Evolutionary conservation across 2,888 invertebrate species (phyloP), one percentile per base, ranked within the genome.

Genomic region (Euplagia quadripunctaria): DNA sequence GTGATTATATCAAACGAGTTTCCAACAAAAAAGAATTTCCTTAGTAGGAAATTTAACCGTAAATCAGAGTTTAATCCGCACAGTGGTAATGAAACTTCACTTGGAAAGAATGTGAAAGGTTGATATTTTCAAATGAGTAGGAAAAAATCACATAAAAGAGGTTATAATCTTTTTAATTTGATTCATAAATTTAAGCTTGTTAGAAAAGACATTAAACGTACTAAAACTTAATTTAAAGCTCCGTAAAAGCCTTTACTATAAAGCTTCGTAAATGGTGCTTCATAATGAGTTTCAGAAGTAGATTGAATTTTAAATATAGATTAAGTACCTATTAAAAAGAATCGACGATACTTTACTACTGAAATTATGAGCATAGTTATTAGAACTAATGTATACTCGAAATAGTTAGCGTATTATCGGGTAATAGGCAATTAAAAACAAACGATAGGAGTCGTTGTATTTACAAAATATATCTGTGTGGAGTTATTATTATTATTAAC

Each of bases 201-300:
- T 58, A 58, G 58, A 58, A 58, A 58, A 58, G 58, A 31, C 61
- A 61, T 61, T 61, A 61, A 61, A 31, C 31, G 12, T 14, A 58
- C 58, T 31, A 31, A 31, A 1, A 61, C 31, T 61, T 31, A 31
- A 61, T 61, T 61, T 14, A 12, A 61, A 61, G 31, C 31, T 61
- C 14, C 61, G 6, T 61, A 61, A 61, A 31, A 61, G 14, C 61
- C 14, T 31, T 31, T 6, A 14, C 61, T 31, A 12, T 31, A 61
- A 12, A 61, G 12, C 31, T 31, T 61, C 61, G 31, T 31, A 61
- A 61, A 58, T 58, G 11, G 55, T 11, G 11, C 20, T 58, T 58
- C 12, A n/a, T 20, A 58, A 58, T 58, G 58, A 58, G 58, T 55
- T 55, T 31, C 31, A 31, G 12, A 58, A 58, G 20, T 12, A 20